Evolutionary conservation across 2,888 invertebrate genomes (phyloP).

Genomic region (Oscheius myriophilus): DNA sequence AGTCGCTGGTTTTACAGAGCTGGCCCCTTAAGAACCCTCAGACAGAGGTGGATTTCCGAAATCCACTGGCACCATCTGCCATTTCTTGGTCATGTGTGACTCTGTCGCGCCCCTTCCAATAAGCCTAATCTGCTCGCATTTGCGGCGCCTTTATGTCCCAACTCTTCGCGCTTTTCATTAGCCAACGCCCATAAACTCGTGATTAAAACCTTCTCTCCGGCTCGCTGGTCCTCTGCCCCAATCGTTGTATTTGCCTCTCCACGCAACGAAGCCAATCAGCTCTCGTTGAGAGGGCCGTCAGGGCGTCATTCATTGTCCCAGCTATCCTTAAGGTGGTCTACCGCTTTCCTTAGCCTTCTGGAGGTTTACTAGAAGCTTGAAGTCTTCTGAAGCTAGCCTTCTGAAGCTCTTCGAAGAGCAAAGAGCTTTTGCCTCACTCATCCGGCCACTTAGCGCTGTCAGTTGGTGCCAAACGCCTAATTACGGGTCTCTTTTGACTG

Average conservation of each 20-base stretch:
- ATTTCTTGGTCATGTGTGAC: too few relatives aligned
- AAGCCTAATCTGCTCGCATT: conserved; percentile 30
- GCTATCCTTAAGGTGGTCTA: too few relatives aligned
- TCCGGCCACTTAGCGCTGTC: conserved; percentile 23
- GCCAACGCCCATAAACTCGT: conserved; percentile 16
- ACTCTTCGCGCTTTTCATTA: conserved; percentile 22
- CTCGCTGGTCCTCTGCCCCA: background rate
- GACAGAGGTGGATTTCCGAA: too few relatives aligned
- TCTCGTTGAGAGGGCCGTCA: background rate
- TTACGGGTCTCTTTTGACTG: conserved; percentile 32
- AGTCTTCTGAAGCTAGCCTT: too few relatives aligned
- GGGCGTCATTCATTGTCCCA: background rate
- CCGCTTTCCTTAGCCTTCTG: too few relatives aligned
- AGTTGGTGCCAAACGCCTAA: conserved; percentile 14
- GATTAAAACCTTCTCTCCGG: conserved; percentile 10
- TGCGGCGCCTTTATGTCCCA: conserved; percentile 19
- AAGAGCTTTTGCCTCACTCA: too few relatives aligned
- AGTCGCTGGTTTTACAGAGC: too few relatives aligned
- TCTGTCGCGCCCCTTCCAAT: conserved; percentile 9
- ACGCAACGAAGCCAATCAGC: conserved; percentile 23
- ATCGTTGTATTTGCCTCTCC: background rate
- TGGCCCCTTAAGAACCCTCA: too few relatives aligned
- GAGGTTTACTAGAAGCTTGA: too few relatives aligned
- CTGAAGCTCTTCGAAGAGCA: too few relatives aligned
- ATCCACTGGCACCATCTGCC: too few relatives aligned